These are phyloP conservation scores for Campylomormyrus numenius DNA, from an alignment of 2,113 vertebrate species.

Conservation along the genomic window DNA sequence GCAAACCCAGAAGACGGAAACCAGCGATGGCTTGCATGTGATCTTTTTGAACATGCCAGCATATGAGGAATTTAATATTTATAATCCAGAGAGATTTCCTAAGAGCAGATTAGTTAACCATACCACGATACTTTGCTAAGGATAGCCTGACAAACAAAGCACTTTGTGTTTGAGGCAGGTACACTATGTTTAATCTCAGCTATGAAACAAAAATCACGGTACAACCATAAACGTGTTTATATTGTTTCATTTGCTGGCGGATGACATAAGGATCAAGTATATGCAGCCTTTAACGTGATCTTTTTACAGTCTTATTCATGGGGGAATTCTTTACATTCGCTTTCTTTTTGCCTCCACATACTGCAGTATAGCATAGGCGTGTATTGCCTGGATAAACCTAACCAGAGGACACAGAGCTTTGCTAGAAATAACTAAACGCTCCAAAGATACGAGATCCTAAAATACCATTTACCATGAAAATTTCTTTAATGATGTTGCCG, in stretches of 20 bases:
- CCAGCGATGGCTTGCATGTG: not conserved
- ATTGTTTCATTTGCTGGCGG: not conserved
- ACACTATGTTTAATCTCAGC: not conserved
- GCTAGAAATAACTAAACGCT: not conserved
- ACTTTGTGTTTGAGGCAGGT: not conserved
- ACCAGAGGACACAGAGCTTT: not conserved
- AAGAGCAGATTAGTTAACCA: not conserved
- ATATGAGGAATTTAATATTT: slow-evolving; percentile 5
- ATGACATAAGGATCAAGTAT: not conserved
- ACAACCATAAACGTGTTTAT: not conserved
- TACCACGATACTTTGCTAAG: not conserved
- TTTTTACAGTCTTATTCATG: not conserved
- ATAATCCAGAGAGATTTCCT: not conserved
- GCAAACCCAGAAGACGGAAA: slow-evolving; percentile 8
- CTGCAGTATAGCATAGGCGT: not conserved
- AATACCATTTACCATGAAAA: not conserved
- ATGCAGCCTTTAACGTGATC: not conserved
- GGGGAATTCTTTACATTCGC: not conserved
- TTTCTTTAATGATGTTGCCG: not conserved
- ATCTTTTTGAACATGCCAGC: not conserved
- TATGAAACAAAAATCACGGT: not conserved
- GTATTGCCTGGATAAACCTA: not conserved
- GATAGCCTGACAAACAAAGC: not conserved
- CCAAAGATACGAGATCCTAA: not conserved
- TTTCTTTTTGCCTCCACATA: not conserved